Evolutionary conservation across 92 coral and sea anemone species (phyloP), one percentile per base, ranked within the genome.

Genomic region (Palythoa caribaeorum): DNA sequence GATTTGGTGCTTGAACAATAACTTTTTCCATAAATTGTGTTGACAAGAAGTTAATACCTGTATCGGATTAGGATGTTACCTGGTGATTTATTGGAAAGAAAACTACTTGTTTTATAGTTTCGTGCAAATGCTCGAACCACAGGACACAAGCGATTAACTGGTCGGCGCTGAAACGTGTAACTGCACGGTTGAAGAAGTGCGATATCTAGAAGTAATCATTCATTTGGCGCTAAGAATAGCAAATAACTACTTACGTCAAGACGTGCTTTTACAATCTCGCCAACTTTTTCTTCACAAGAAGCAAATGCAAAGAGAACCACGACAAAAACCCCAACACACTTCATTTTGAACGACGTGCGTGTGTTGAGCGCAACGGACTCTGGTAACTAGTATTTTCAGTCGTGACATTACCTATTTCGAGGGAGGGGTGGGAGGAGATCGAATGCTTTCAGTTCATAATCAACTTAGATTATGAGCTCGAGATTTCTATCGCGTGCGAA

Each of bases 241-340:
- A 10, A 19, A 14, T 59, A 1, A 17, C 16, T 60, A 81, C 86
- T 81, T 66, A 81, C 86, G 15, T 66, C 76, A 81, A 81, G 86
- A 2, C 86, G 86, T 1, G 86, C 86, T 71, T 81, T 81, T 13
- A 66, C 86, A 17, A 81, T 66, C 75, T 81, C 86, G 17, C 86
- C 86, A 21, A 65, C 86, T 6, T 44, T 71, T 66, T 81, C 86
- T 63, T 81, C 76, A 66, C 86, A 81, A 40, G 74, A 81, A 65
- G 40, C 86, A 20, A 81, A 44, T 14, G 48, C 63, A 81, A 65
- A 44, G 7, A 81, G 75, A 28, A 65, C 15, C 8, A 47, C 13
- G 3, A 66, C 48, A 6, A 81, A 40, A 44, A 65, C 47, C 17
- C n/a, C 76, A 9, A 48, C 76, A 13, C 39, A 71, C 86, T 44